These are phyloP conservation scores for Brachionus angularis DNA, from an alignment of 1,140 invertebrate species.

Conservation along the genomic window DNA sequence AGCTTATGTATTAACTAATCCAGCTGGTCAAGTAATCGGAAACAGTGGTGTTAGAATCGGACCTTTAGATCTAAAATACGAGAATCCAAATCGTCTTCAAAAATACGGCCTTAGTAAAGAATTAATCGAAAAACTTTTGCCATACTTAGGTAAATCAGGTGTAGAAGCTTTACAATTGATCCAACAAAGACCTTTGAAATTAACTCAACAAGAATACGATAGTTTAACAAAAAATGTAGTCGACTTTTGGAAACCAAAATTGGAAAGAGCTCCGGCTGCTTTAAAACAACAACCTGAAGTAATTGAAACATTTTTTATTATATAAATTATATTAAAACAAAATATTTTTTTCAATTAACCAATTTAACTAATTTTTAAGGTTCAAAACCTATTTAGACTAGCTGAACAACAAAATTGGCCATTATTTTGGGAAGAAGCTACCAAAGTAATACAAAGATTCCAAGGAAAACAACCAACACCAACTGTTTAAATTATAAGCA, in stretches of 20 bases:
- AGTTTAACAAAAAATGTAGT: neutral
- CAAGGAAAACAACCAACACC: no score
- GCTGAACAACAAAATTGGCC: conserved; percentile 5
- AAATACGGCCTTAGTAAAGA: neutral
- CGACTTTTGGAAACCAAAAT: neutral
- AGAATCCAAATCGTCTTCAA: neutral
- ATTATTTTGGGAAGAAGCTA: neutral
- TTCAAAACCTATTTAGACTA: no score
- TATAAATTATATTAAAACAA: no score
- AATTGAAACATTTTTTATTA: no score
- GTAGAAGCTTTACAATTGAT: conserved; percentile 3
- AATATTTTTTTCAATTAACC: no score
- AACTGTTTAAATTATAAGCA: no score
- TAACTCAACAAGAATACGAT: neutral
- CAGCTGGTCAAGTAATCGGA: neutral
- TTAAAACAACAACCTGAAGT: neutral
- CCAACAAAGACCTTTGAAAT: neutral
- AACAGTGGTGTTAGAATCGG: conserved; percentile 20
- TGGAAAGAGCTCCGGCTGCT: neutral
- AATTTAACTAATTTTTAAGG: no score
- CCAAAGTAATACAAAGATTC: neutral
- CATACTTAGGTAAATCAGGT: neutral
- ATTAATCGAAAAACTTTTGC: neutral
- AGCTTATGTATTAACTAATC: conserved; percentile 21
- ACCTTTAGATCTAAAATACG: conserved; percentile 10